Base-by-base conservation (phyloP, 2,888 invertebrate species). In the Limnephilus marmoratus region DNA sequence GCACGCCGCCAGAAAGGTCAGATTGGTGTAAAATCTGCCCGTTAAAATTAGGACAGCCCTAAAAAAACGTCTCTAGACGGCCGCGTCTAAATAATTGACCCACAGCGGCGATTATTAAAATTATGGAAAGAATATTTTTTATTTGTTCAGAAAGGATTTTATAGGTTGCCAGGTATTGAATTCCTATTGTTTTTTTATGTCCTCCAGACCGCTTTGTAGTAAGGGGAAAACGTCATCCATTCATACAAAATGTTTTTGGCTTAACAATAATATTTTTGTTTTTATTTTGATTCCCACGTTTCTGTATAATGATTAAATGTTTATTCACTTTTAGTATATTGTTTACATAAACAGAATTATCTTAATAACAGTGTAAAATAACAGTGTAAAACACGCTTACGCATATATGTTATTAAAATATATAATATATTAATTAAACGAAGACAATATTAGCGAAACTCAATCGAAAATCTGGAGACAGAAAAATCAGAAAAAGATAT, bases 71-170 rank as follows among this genome's bases (percentile, higher is more conserved):
- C 89, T 89, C 88, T 29, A 45, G 29, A 90, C 83, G 90, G 90
- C 91, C 90, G 83, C 87, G 91, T 86, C 90, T 92, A 92, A 93
- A 93, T 92, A 92, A 92, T 93, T 93, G 93, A 93, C 93, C 93
- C 93, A 91, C 93, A 89, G 93, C 93, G 93, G 90, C 85, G 93
- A 93, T 93, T 93, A 92, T 92, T 91, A 91, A 92, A 92, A 90
- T 92, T 93, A 92, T 92, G 92, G 92, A 92, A 90, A 90, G 91
- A 82, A 91, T 89, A 37, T 92, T 92, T 93, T 92, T 91, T 92
- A 81, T 92, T 82, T 82, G 31, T 68, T 81, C 82, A 49, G 85
- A 87, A 81, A 49, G 89, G 80, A 86, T 92, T 90, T 93, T 93
- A 93, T 92, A 92, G 86, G 85, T 41, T 83, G 91, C 90, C 93